Conservation (phyloP, 2,888 invertebrate genomes). For the Xestobium rufovillosum region DNA sequence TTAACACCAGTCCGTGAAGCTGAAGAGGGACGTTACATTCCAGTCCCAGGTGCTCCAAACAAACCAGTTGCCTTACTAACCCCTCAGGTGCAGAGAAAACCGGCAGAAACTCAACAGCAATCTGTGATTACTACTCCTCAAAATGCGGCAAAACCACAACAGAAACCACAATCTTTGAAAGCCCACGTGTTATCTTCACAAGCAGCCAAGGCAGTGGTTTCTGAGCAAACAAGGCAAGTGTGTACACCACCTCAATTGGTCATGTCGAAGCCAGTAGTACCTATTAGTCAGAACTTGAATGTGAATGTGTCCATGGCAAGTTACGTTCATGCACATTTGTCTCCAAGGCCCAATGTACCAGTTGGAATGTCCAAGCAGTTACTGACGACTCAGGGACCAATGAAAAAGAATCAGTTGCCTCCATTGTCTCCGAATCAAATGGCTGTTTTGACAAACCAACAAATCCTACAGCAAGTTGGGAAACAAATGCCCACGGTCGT, state of each 20-base stretch:
- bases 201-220: conserved; percentile 37
- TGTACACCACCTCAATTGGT: conserved; percentile 16
- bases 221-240: conserved; percentile 23
- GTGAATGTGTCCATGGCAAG: conserved; percentile 35
- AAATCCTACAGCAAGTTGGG: conserved; percentile 22
- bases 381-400: conserved; percentile 22
- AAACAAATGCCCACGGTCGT: conserved; percentile 14
- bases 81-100: not conserved
- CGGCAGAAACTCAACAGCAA: conserved; percentile 25
- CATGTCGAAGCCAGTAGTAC: conserved; percentile 30
- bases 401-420: conserved; percentile 29
- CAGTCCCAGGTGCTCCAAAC: conserved; percentile 41
- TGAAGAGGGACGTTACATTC: conserved; percentile 62
- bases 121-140: conserved; percentile 15
- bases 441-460: conserved; percentile 23
- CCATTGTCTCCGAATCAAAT: conserved; percentile 22
- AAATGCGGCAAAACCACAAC: conserved; percentile 39
- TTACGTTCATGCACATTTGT: conserved; percentile 31
- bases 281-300: conserved; percentile 35
- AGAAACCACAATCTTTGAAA: conserved; percentile 52
- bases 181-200: conserved; percentile 55
- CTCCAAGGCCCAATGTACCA: conserved; percentile 31
- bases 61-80: not conserved
- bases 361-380: conserved; percentile 25
- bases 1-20: conserved; percentile 62